Base-by-base conservation (phyloP, 2,113 vertebrate species). In the Larimichthys crocea region DNA sequence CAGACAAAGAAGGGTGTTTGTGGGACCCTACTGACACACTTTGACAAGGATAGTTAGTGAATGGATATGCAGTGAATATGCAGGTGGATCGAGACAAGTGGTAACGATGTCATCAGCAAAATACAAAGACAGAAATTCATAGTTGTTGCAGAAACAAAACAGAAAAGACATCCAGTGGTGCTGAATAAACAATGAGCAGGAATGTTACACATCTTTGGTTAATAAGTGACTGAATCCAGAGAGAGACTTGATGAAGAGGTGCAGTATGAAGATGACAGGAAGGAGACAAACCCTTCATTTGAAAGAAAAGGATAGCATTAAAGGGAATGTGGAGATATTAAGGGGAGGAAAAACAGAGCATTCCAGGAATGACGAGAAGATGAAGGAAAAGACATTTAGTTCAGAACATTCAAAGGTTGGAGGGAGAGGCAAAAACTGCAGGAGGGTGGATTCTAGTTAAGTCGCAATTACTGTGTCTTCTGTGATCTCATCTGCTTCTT, bases 401-500 rank as follows among this genome's bases (percentile, higher is more conserved):
- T 69, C 46, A 53, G 73, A 68, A 68, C 68, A 77, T 40, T 74
- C 9, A 49, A 46, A 19, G 63, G 61, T 50, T 17, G 80, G 64
- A 66, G 17, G 75, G 67, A 73, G 85, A 56, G 10, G 63, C 24
- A 65, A 70, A 40, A 62, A 63, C 16, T 16, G 79, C 14, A 19
- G 50, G 56, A 80, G 42, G 65, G 8, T 35, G 61, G 62, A 44
- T 53, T 79, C 40, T 53, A 69, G 80, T 75, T 73, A 88, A 80
- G 44, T 19, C 60, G 75, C 44, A 91, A 85, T 93, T 95, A 95
- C 92, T 90, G 82, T 92, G 59, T 92, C 91, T 76, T 93, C 86
- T 66, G 89, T 87, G 74, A 88, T 89, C 75, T 92, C 91, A 2
- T 89, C 84, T 49, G 81, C 82, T 53, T 87, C 79, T 66, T 88